Conservation (phyloP, 2,113 vertebrate species). For the Salvelinus sp. region DNA sequence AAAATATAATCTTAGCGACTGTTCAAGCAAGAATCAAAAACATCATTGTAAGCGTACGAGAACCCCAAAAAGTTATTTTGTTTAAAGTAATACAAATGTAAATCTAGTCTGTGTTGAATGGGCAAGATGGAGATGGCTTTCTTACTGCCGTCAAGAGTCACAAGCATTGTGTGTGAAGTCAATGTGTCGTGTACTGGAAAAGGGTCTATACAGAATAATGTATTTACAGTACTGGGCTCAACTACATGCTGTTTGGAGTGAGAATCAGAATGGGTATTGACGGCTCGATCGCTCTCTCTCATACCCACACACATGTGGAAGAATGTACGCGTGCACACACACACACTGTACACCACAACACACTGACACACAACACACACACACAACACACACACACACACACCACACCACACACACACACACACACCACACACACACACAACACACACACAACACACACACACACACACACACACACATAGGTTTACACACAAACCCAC, state of each 20-base stretch:
- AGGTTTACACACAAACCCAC: slow-evolving; percentile 16
- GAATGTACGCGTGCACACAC: background rate
- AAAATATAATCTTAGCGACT: no score
- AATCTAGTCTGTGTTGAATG: no score
- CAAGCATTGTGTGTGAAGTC: no score
- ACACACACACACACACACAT: slow-evolving; percentile 19
- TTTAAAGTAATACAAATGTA: no score
- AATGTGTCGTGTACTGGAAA: no score
- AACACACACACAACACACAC: slow-evolving; percentile 22
- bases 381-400: background rate
- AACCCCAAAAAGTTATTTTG: no score
- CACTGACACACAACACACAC: slow-evolving; percentile 31
- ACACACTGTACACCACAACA: slow-evolving; percentile 20
- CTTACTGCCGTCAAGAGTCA: no score
- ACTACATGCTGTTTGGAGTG: background rate
- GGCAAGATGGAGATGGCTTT: no score
- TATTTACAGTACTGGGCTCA: background rate
- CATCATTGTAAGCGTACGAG: no score
- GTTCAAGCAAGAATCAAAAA: no score
- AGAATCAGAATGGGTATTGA: slow-evolving; percentile 14
- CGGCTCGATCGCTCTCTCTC: slow-evolving; percentile 43
- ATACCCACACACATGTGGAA: slow-evolving; percentile 16
- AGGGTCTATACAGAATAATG: no score
- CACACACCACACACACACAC: slow-evolving; percentile 6
- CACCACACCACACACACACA: no score